These are phyloP conservation scores for Cuculus canorus DNA, from an alignment of 2,797 vertebrate species.

Conservation along the genomic window DNA sequence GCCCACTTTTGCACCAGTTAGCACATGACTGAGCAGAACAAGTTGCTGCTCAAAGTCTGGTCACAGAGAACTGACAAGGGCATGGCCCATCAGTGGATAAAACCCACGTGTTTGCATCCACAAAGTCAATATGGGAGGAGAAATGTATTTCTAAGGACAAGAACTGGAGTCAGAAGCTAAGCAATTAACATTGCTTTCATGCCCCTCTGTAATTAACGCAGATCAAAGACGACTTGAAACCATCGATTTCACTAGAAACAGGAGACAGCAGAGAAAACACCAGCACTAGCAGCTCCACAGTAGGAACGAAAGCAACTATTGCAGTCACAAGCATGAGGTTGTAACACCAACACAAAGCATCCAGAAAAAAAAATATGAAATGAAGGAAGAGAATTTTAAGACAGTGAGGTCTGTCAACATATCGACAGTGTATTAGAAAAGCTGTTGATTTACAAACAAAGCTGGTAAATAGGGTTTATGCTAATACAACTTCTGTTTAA, in stretches of 20 bases:
- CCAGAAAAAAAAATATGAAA: not conserved
- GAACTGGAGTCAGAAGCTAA: slow-evolving; percentile 49
- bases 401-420: not conserved
- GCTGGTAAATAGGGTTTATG: not conserved
- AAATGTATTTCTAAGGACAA: slow-evolving; percentile 20
- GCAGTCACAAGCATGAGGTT: not conserved
- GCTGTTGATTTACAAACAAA: not conserved
- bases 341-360: not conserved
- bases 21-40: not conserved
- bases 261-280: not conserved
- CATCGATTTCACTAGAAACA: slow-evolving; percentile 32
- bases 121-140: slow-evolving; percentile 10
- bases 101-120: not conserved
- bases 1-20: not conserved
- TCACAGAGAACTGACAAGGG: not conserved
- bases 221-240: slow-evolving; percentile 58
- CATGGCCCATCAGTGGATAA: not conserved
- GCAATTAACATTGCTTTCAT: slow-evolving; percentile 69
- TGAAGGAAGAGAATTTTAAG: not conserved
- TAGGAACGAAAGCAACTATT: not conserved
- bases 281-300: not conserved
- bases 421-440: not conserved
- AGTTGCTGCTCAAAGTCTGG: not conserved
- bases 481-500: not conserved
- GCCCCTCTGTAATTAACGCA: slow-evolving; percentile 60